Conservation (phyloP, 2,888 invertebrate species). For the Villa cingulata region DNA sequence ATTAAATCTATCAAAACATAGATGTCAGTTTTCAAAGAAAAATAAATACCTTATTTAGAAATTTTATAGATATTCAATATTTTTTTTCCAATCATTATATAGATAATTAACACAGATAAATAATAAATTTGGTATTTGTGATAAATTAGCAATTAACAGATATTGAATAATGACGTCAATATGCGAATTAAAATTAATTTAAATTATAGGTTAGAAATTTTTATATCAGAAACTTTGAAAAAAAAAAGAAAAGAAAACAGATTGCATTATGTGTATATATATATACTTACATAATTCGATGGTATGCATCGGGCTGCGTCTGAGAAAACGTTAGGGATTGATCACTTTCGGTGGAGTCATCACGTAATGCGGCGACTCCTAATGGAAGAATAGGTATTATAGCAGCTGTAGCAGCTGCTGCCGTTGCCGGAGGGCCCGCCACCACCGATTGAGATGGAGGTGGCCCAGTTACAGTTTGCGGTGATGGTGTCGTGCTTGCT, state of each 20-base stretch:
- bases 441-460: slow-evolving; percentile 27
- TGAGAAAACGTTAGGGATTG: slow-evolving; percentile 36
- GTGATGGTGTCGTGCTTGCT: slow-evolving; percentile 34
- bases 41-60: too few species aligned
- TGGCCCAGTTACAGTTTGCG: slow-evolving; percentile 28
- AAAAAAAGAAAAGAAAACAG: too few species aligned
- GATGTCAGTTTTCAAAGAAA: neutral
- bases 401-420: slow-evolving; percentile 37
- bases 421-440: slow-evolving; percentile 38
- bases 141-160: too few species aligned
- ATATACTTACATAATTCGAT: slow-evolving; percentile 34
- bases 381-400: slow-evolving; percentile 36
- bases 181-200: too few species aligned
- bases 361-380: slow-evolving; percentile 36
- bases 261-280: too few species aligned
- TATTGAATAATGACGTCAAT: too few species aligned
- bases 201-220: too few species aligned
- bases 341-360: slow-evolving; percentile 37
- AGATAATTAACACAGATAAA: too few species aligned
- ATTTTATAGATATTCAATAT: too few species aligned
- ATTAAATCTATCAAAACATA: neutral
- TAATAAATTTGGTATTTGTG: too few species aligned
- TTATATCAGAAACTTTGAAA: too few species aligned
- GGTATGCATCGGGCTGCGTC: slow-evolving; percentile 34
- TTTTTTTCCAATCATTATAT: too few species aligned